These are phyloP conservation scores for Lateolabrax maculatus DNA, from an alignment of 2,797 vertebrate genomes.

Conservation along the genomic window DNA sequence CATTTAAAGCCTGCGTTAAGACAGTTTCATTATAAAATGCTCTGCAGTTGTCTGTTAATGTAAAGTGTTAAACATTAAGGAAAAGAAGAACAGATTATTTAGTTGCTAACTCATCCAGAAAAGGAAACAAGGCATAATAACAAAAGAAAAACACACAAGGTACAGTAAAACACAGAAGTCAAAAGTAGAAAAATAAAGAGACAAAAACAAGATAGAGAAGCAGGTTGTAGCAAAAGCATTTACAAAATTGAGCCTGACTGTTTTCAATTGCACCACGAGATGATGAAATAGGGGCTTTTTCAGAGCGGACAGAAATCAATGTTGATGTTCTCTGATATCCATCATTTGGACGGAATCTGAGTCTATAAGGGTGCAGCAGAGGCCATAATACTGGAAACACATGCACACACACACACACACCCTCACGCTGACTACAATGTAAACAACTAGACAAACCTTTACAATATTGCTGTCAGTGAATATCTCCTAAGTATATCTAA, in stretches of 20 bases:
- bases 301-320: constrained; percentile 76
- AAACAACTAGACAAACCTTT: constrained; percentile 47
- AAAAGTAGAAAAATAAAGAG: neutral
- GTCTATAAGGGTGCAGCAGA: constrained; percentile 46
- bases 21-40: neutral
- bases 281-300: constrained; percentile 74
- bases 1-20: constrained; percentile 20
- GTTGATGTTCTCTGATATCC: constrained; percentile 71
- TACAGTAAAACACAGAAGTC: neutral
- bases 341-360: constrained; percentile 74
- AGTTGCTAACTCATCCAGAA: neutral
- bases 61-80: neutral
- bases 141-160: neutral
- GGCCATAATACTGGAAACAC: constrained; percentile 30
- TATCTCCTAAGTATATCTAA: constrained; percentile 34
- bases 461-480: constrained; percentile 25
- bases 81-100: neutral
- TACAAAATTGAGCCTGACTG: constrained; percentile 38
- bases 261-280: constrained; percentile 48
- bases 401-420: constrained; percentile 19
- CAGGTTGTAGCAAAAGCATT: constrained; percentile 18
- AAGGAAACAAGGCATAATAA: neutral
- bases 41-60: neutral
- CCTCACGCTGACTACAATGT: neutral
- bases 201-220: constrained; percentile 14